A percentile compares a stretch with the other conserved stretches of the same genome.
phyloP scores from a whole-genome alignment of 2,113 vertebrate genomes.

The Podilymbus podiceps region DNA sequence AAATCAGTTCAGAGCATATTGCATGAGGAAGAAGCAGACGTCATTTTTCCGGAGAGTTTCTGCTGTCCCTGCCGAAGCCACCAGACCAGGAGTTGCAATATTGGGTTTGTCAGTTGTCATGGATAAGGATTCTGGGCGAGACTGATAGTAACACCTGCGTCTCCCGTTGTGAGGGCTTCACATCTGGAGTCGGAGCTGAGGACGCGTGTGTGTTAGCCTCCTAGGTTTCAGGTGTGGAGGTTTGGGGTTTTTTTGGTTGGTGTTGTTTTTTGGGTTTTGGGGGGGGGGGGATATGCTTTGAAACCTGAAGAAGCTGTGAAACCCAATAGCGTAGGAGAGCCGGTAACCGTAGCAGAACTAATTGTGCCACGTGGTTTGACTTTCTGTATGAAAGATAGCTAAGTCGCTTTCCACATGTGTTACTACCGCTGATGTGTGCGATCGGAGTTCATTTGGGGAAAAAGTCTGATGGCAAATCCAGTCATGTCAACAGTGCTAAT shows the following conservation, averaged over 20 bases:
- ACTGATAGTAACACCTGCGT: background rate
- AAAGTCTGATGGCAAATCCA: background rate
- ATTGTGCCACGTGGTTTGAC: background rate
- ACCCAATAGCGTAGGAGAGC: background rate
- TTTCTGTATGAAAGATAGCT: background rate
- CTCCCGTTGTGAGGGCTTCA: rapidly evolving
- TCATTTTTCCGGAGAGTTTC: background rate
- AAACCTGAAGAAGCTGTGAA: background rate
- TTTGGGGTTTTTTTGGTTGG: too few species aligned
- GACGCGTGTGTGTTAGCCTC: background rate
- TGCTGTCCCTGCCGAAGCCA: background rate
- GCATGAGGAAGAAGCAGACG: background rate
- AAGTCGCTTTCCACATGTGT: background rate
- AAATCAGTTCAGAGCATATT: background rate
- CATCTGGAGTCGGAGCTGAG: background rate
- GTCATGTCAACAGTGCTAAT: background rate
- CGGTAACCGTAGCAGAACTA: background rate
- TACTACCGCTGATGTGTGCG: rapidly evolving
- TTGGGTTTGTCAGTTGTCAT: background rate
- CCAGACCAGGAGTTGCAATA: background rate
- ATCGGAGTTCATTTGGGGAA: background rate
- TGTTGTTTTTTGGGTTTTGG: background rate
- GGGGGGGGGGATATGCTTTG: background rate
- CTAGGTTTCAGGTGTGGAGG: background rate
- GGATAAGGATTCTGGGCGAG: background rate